These are phyloP conservation scores for Mythimna loreyi DNA, from an alignment of 2,888 invertebrate species.

Conservation along the genomic window DNA sequence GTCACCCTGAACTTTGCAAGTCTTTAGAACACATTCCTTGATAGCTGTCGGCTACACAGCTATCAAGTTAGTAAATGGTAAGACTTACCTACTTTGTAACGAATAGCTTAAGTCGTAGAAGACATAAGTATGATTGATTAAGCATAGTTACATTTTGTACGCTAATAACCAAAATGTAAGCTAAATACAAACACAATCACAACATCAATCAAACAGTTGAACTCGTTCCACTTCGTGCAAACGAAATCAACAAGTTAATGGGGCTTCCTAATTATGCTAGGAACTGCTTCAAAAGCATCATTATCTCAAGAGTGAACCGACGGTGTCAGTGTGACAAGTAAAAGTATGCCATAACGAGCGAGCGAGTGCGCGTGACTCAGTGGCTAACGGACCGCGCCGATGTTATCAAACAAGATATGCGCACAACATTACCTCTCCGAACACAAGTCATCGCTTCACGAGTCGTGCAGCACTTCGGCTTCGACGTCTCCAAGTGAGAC, in stretches of 20 bases:
- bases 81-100: background rate
- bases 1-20: background rate
- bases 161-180: background rate
- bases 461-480: background rate
- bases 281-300: slow-evolving; percentile 24
- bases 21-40: background rate
- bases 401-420: slow-evolving; percentile 56
- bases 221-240: slow-evolving; percentile 18
- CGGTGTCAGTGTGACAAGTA: slow-evolving; percentile 62
- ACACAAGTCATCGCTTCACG: slow-evolving; percentile 21
- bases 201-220: slow-evolving; percentile 9
- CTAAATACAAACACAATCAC: background rate
- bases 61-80: background rate
- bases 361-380: slow-evolving; percentile 53
- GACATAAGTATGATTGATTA: background rate
- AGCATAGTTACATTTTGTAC: background rate
- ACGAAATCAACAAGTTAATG: slow-evolving; percentile 27
- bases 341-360: slow-evolving; percentile 66
- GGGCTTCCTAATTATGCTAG: slow-evolving; percentile 1
- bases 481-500: slow-evolving; percentile 15
- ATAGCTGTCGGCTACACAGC: background rate
- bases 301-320: slow-evolving; percentile 42
- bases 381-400: slow-evolving; percentile 49
- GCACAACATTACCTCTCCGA: slow-evolving; percentile 30
- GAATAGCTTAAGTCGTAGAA: background rate